These are phyloP conservation scores for Probaryconus sp. DNA, from an alignment of 1,140 invertebrate genomes.

Conservation along the genomic window DNA sequence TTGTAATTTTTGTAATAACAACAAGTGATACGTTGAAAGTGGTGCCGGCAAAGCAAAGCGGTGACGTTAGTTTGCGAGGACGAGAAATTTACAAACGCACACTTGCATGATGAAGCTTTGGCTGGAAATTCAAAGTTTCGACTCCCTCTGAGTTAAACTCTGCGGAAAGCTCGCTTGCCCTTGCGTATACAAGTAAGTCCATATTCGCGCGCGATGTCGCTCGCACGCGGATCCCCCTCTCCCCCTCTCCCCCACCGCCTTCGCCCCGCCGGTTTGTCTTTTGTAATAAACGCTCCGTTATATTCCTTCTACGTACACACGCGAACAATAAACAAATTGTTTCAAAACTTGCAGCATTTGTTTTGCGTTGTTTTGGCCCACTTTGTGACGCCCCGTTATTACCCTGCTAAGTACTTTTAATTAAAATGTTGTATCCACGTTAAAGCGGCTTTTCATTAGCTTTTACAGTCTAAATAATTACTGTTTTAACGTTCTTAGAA, in stretches of 20 bases:
- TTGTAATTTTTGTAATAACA: conserved; percentile 4
- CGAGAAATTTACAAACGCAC: conserved; percentile 46
- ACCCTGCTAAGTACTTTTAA: conserved; percentile 49
- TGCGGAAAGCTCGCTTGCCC: conserved; percentile 36
- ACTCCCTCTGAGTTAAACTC: conserved; percentile 40
- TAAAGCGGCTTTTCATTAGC: conserved; percentile 40
- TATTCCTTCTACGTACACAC: conserved; percentile 1
- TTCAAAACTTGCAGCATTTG: conserved; percentile 38
- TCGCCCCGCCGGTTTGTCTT: conserved; percentile 26
- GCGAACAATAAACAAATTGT: conserved; percentile 37
- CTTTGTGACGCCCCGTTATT: conserved; percentile 46
- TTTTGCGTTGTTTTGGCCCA: conserved; percentile 32
- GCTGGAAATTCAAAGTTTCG: conserved; percentile 53
- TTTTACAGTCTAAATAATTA: conserved; percentile 34
- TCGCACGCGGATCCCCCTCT: too few species aligned
- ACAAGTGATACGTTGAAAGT: conserved; percentile 14
- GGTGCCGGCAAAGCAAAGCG: conserved; percentile 17
- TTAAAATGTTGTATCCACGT: conserved; percentile 37
- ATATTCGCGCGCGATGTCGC: conserved; percentile 40
- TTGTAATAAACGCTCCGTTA: conserved; percentile 20
- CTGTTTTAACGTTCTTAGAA: conserved; percentile 38
- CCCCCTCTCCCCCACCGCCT: too few species aligned
- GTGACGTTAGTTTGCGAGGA: conserved; percentile 6
- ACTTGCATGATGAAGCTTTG: conserved; percentile 46
- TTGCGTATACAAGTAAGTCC: conserved; percentile 29